These are phyloP conservation scores for Labeo catla DNA, from an alignment of 2,113 vertebrate species.

Conservation along the genomic window DNA sequence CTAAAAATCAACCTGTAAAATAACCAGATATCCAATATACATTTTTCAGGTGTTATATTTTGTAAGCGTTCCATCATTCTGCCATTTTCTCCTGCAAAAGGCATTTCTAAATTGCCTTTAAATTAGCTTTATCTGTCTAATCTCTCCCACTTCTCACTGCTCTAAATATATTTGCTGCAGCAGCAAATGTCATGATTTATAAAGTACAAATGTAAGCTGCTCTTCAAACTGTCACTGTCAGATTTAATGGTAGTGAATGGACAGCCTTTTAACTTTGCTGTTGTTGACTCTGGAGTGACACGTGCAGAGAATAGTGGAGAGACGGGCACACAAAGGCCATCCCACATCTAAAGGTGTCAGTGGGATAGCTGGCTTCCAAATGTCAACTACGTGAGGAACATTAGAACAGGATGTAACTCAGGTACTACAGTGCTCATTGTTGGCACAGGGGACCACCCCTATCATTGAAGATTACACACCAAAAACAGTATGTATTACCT, in stretches of 20 bases:
- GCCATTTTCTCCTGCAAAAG: background rate
- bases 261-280: constrained; percentile 70
- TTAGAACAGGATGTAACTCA: constrained; percentile 63
- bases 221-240: constrained; percentile 49
- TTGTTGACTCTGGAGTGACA: constrained; percentile 69
- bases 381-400: constrained; percentile 78
- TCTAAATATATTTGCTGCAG: background rate
- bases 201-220: constrained; percentile 51
- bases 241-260: constrained; percentile 67
- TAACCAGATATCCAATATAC: background rate
- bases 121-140: constrained; percentile 9
- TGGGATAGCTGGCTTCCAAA: constrained; percentile 72
- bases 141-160: background rate
- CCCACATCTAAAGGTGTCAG: constrained; percentile 70
- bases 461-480: background rate
- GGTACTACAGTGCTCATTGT: constrained; percentile 44
- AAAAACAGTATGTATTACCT: no score
- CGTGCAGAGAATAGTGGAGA: constrained; percentile 57
- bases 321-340: constrained; percentile 59
- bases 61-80: background rate
- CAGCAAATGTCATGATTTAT: constrained; percentile 67
- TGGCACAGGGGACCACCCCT: background rate
- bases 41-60: background rate
- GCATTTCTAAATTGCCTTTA: constrained; percentile 11
- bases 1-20: background rate